Evolutionary conservation across 1,140 invertebrate species (phyloP).

Genomic region (Achroia grisella): DNA sequence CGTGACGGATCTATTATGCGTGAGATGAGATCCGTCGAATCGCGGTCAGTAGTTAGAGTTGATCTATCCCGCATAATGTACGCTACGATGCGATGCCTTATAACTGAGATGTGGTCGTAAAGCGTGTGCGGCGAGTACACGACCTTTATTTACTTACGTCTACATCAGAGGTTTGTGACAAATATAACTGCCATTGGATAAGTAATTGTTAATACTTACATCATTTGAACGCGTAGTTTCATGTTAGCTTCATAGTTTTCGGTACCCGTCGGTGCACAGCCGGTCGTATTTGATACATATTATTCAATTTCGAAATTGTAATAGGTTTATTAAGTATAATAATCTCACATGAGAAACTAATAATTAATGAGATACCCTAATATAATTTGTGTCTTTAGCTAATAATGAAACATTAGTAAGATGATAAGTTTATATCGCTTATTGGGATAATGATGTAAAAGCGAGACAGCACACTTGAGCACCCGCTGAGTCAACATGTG

Average conservation of each 20-base stretch:
- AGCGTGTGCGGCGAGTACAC: conserved; percentile 1
- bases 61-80: conserved; percentile 15
- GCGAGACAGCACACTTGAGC: conserved; percentile 20
- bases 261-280: conserved; percentile 64
- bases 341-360: conserved; percentile 64
- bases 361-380: conserved; percentile 62
- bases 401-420: conserved; percentile 63
- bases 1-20: conserved; percentile 45
- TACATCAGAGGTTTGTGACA: conserved; percentile 50
- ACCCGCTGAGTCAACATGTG: conserved; percentile 8
- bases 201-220: conserved; percentile 64
- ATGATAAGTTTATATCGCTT: conserved; percentile 65
- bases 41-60: conserved; percentile 22
- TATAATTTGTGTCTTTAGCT: conserved; percentile 72
- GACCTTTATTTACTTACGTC: conserved; percentile 14
- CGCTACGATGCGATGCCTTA: conserved; percentile 63
- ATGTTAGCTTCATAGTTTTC: conserved; percentile 63
- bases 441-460: conserved; percentile 21
- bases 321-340: conserved; percentile 70
- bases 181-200: conserved; percentile 71
- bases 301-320: conserved; percentile 70
- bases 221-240: conserved; percentile 56
- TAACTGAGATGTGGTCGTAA: conserved; percentile 38
- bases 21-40: conserved; percentile 23
- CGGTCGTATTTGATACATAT: conserved; percentile 68